phyloP scores from a whole-genome alignment of 2,797 vertebrate species.

The Garrulus glandarius region DNA sequence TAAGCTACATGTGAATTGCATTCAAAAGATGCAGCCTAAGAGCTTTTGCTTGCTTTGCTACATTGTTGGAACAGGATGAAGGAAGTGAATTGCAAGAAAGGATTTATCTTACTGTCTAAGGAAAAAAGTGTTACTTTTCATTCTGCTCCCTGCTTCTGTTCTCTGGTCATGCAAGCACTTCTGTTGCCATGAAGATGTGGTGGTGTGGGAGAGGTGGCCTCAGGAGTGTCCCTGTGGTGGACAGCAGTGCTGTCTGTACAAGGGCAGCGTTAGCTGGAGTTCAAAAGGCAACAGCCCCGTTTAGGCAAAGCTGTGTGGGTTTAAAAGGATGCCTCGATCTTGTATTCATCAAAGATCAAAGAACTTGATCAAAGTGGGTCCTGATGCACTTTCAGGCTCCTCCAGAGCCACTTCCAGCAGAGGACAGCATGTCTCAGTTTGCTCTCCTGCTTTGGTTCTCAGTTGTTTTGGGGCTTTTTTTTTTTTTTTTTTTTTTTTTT shows the following conservation, averaged over 20 bases:
- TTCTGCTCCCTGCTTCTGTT: background rate
- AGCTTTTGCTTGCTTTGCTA: background rate
- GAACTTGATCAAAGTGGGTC: background rate
- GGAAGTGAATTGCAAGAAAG: background rate
- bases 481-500: too few relatives aligned
- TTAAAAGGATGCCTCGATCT: background rate
- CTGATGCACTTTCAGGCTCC: background rate
- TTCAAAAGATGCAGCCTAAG: background rate
- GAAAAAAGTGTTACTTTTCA: background rate
- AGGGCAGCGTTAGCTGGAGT: background rate
- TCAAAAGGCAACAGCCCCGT: background rate
- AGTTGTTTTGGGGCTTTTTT: background rate
- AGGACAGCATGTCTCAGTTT: conserved; percentile 45
- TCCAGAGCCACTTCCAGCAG: conserved; percentile 29
- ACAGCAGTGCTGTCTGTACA: background rate
- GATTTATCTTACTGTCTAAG: background rate
- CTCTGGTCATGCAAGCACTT: rapidly evolving
- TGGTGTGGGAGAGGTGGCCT: background rate
- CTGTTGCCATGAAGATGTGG: rapidly evolving
- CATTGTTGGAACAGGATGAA: background rate
- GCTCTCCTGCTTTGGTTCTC: background rate
- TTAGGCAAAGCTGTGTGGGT: background rate
- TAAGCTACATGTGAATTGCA: rapidly evolving
- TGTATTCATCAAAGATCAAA: background rate
- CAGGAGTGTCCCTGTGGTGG: background rate